Evolutionary conservation across 1,140 invertebrate genomes (phyloP), one percentile per base, ranked within the genome.

Genomic region (Drosophila insularis): DNA sequence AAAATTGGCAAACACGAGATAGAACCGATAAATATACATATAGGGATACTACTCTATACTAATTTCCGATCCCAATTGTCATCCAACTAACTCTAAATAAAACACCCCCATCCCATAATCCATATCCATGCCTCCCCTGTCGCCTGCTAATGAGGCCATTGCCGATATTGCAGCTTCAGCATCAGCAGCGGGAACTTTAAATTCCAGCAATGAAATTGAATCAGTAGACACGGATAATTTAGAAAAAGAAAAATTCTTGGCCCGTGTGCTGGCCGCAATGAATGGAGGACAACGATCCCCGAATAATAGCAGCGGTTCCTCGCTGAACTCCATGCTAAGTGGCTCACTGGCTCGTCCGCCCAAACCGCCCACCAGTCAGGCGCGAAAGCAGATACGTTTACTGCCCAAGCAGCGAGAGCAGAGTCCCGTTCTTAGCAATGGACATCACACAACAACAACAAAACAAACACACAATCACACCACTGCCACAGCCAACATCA

Each of bases 361-460:
- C 1, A 84, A 80, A n/a, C 84, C 84, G 14, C 84, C 84, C 2
- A 71, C 67, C 7, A 89, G 86, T 10, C 80, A 82, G 58, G 75
- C 79, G 13, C 80, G 90, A 23, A 91, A 91, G 14, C 90, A 90
- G 64, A 54, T 89, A 1, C 84, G 77, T 2, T 69, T 82, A 46
- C 46, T 91, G 50, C 82, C 89, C 17, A 91, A 91, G 58, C 81
- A 86, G 59, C 80, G 90, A 3, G 90, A 91, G 27, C 86, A 84
- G 60, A 90, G 89, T 71, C 89, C 89, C 2, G 72, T 85, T 8
- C 74, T 75, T 53, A 78, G 39, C 80, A 89, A 87, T 74, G 84
- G 80, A 43, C 77, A 80, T 53, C 77, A 84, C 56, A 64, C 21
- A 61, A 46, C 37, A 4, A 19, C 43, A 50, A 14, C 43, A 19